Base-by-base conservation (phyloP, 2,797 vertebrate species). In the Peromyscus aztecus region DNA sequence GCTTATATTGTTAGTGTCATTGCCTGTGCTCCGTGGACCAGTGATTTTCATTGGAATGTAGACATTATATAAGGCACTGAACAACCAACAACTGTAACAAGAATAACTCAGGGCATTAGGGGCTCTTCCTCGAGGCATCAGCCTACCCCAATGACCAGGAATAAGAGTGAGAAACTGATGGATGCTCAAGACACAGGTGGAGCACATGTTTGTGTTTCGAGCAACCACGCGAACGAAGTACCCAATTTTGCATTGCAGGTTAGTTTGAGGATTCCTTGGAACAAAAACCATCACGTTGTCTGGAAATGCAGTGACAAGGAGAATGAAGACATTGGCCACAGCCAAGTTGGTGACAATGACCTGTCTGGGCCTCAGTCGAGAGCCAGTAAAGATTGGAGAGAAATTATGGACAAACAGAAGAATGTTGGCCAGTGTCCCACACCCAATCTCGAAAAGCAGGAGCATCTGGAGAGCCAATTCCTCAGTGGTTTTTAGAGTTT, bases 261-360 rank as follows among this genome's bases (percentile, higher is more conserved):
- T 17, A 27, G 17, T 29, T 21, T 52, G 16, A 4, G 1, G 17
- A 0, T 27, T 63, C 9, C 6, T 12, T 14, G 24, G 5, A n/a
- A 17, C 37, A 57, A 75, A 91, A 43, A 0, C 6, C 1, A 1
- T 6, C 19, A 37, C 2, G 1, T 0, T 67, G 6, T 23, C n/a
- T 13, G 23, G 46, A 40, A 59, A 57, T 4, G 27, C 27, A 57
- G 46, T n/a, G 12, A 13, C 14, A 8, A 94, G 46, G 4, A 94
- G 34, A 40, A 40, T 11, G 8, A 73, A 2, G 55, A 40, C 7
- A 12, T 23, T 93, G 75, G 65, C 67, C 29, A 90, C 4, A 0
- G 49, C 40, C 14, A n/a, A 2, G 46, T 52, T 14, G 21, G 12
- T 12, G 29, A 94, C n/a, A 59, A 90, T 65, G 4, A 4, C 4